Conservation (phyloP, 2,113 vertebrate genomes). For the Bujurquina vittata region DNA sequence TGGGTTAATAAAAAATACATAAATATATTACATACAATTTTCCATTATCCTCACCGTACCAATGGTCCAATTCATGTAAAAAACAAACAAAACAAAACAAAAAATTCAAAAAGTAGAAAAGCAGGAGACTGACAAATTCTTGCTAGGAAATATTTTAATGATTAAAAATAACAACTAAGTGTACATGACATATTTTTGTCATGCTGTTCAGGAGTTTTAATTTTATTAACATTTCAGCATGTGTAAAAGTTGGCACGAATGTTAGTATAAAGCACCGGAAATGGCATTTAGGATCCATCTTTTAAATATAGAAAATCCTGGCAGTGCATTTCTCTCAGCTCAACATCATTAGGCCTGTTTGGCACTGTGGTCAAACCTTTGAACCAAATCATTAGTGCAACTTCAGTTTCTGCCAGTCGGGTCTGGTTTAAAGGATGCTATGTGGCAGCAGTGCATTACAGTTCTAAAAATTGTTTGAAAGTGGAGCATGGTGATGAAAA, state of each 20-base stretch:
- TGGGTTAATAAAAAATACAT: no score
- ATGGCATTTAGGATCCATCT: neutral
- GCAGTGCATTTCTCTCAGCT: neutral
- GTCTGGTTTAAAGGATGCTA: constrained; percentile 1
- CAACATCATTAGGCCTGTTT: neutral
- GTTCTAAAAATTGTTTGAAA: neutral
- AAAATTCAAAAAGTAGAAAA: no score
- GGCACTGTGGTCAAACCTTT: constrained; percentile 18
- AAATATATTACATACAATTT: neutral
- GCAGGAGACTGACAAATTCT: no score
- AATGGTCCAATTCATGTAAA: neutral
- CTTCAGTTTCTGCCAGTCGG: neutral
- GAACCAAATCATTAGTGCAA: neutral
- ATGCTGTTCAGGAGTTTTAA: neutral
- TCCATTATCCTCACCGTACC: fast-evolving
- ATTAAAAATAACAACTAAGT: neutral
- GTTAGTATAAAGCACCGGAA: neutral
- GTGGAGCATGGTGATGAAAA: neutral
- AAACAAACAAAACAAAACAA: no score
- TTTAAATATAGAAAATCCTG: neutral
- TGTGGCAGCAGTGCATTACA: neutral
- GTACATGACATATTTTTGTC: neutral
- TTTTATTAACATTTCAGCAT: neutral
- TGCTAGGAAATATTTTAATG: no score
- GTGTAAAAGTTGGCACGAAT: neutral